These are phyloP conservation scores for Epinephelus cyanopodus DNA, from an alignment of 2,113 vertebrate species.

Conservation along the genomic window DNA sequence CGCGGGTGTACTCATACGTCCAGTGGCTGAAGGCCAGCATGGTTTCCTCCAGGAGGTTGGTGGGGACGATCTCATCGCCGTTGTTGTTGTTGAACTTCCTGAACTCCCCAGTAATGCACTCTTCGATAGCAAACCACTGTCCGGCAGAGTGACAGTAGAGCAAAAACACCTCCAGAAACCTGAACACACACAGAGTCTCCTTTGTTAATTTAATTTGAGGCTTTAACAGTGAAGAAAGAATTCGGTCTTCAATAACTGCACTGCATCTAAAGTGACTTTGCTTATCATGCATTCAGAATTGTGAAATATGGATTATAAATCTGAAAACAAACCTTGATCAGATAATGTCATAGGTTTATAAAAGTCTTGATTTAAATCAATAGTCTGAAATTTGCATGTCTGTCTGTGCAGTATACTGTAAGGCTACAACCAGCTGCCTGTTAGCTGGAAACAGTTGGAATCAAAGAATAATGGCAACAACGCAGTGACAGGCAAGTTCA, in stretches of 20 bases:
- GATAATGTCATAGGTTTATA: neutral
- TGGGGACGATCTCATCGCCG: slow-evolving; percentile 96
- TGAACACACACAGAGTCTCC: slow-evolving; percentile 62
- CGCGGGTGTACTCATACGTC: slow-evolving; percentile 96
- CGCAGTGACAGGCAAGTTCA: neutral
- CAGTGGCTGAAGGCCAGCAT: slow-evolving; percentile 99
- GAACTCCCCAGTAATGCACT: slow-evolving; percentile 98
- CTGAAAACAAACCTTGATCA: neutral
- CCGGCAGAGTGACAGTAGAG: slow-evolving; percentile 98
- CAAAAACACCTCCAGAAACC: slow-evolving; percentile 97
- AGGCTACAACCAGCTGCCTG: neutral
- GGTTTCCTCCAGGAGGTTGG: slow-evolving; percentile 96
- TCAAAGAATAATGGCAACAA: neutral
- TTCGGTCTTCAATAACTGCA: neutral
- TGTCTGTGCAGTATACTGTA: neutral
- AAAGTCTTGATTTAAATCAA: neutral
- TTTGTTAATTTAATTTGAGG: neutral
- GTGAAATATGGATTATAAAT: neutral
- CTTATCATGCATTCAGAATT: neutral
- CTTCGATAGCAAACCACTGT: slow-evolving; percentile 98
- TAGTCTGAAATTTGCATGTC: neutral
- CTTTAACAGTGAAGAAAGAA: neutral
- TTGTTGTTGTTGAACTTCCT: slow-evolving; percentile 99
- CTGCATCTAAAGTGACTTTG: neutral
- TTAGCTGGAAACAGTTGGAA: neutral